Conservation (phyloP, 2,797 vertebrate genomes). For the Picus viridis region DNA sequence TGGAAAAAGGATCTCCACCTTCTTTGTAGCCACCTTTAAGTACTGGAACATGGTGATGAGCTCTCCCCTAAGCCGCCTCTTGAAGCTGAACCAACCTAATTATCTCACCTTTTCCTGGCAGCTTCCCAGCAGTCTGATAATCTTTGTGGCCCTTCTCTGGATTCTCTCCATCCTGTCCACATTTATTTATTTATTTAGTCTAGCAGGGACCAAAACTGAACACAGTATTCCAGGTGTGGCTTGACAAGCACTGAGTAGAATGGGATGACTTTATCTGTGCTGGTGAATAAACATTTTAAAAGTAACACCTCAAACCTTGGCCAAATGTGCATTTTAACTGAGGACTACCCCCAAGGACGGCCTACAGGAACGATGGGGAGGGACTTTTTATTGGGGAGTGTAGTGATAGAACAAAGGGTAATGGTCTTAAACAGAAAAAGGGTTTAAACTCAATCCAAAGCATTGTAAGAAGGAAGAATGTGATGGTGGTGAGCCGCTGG, state of each 20-base stretch:
- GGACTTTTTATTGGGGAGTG: too few species aligned
- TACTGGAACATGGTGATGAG: background rate
- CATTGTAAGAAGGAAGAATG: background rate
- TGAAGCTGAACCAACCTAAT: background rate
- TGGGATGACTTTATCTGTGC: background rate
- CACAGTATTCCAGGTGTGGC: background rate
- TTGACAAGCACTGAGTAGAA: background rate
- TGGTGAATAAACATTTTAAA: background rate
- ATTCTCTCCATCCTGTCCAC: background rate
- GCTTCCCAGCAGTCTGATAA: background rate
- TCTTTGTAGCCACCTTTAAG: background rate
- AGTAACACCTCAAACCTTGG: background rate
- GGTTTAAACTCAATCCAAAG: background rate
- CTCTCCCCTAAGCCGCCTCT: background rate
- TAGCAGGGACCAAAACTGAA: background rate
- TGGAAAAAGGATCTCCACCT: background rate
- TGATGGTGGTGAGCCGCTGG: background rate
- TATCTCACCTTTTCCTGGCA: background rate
- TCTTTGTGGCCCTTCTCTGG: background rate
- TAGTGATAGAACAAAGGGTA: accelerated
- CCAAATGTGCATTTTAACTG: background rate
- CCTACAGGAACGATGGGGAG: background rate
- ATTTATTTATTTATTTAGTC: background rate
- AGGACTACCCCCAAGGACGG: too few species aligned
- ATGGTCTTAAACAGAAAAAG: background rate